Base-by-base conservation (phyloP, 2,797 vertebrate genomes). In the Anisognathus igniventris region DNA sequence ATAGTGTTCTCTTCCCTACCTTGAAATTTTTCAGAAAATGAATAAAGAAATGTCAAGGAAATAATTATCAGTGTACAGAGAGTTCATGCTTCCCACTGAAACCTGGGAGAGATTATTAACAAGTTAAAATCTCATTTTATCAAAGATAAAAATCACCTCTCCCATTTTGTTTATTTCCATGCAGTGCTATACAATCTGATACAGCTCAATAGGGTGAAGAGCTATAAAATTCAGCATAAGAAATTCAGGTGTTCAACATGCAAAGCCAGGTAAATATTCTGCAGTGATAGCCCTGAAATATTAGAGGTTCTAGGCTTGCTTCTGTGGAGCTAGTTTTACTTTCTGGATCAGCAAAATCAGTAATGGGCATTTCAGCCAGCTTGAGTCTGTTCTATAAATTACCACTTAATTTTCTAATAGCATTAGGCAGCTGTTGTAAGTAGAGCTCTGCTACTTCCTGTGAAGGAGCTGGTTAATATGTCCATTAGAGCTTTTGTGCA, bases 351-450 rank as follows among this genome's bases (percentile, higher is more conserved):
- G 54, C 35, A 72, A 44, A 93, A 78, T 65, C 10, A 31, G 25
- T 86, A 40, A 60, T 89, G 66, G 48, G 58, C 37, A 44, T 75
- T 67, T 91, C 58, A 82, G 28, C 61, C 61, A 44, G 48, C 51
- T 88, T 66, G 64, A 56, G 61, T n/a, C 50, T 39, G 54, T 67
- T 66, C 86, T 92, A 72, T 92, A 86, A 95, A 95, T 92, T 85
- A 82, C 83, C 27, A 7, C 82, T 86, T 94, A 71, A 93, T 95
- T 96, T 94, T 90, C 47, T 90, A 85, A 94, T 75, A 80, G 90
- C 65, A 77, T 97, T 91, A 95, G 82, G 82, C 57, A 50, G 64
- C 62, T 90, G 18, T 31, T 92, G 27, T 67, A 30, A 64, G 62
- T n/a, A 51, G 66, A 66, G 77, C 44, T 68, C 45, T 74, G 51